Base-by-base conservation (phyloP, 2,888 invertebrate species). In the Cheilosia pagana region DNA sequence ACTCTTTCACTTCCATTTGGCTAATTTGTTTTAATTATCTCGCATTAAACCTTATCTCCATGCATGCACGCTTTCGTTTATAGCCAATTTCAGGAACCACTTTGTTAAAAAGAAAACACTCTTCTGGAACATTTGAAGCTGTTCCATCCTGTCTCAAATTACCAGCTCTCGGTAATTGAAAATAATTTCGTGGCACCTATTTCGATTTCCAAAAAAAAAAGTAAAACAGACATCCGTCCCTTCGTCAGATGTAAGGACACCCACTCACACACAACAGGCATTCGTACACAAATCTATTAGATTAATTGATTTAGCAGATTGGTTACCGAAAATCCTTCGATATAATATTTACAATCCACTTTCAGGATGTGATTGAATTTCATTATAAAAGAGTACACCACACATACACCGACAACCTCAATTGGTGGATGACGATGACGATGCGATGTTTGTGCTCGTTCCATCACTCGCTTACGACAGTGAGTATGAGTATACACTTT, bases 321-420 rank as follows among this genome's bases (percentile, higher is more conserved):
- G 85, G 79, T 79, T 79, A 79, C 70, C 79, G 70, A 79, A 75
- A 85, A 71, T 43, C 60, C 43, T 75, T 74, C 53, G 60, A 48
- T 75, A 71, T 52, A 75, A 79, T 85, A 85, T 85, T 85, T 79
- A 79, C 85, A 85, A 79, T 79, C 85, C 85, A 85, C 79, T 85
- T 75, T 53, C 63, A 74, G 74, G 71, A 76, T 76, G 71, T 70
- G 79, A 75, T 79, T 85, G 79, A 85, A 85, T 75, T 76, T 85
- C 85, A 81, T 78, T 78, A 78, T 78, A 48, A 62, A 67, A 45
- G 65, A 53, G 19, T 57, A 16, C 48, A 12, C 12, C 12, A 8
- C 3, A 3, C 35, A 35, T 12, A 35, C 12, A 35, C 23, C 6
- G 16, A 19, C 35, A 25, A 21, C 14, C 16, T 5, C 25, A 2